These are phyloP conservation scores for Polymixis lichenea DNA, from an alignment of 2,888 invertebrate genomes.

Conservation along the genomic window DNA sequence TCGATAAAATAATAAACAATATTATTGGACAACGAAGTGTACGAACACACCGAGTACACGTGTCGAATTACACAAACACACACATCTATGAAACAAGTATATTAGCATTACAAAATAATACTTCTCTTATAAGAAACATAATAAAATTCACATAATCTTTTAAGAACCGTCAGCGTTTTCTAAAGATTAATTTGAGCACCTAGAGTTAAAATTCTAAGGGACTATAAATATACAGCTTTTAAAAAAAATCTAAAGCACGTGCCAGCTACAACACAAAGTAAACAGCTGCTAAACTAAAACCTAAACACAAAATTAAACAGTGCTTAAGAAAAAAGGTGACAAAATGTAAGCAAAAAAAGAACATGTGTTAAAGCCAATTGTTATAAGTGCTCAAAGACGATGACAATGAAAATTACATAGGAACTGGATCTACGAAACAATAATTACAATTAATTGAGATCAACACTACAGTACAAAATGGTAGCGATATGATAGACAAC, in stretches of 20 bases:
- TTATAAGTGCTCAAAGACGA: background rate
- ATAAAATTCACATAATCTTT: background rate
- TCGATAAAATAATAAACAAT: conserved; percentile 42
- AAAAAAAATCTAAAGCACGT: background rate
- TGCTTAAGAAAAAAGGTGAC: background rate
- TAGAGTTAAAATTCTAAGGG: background rate
- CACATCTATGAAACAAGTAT: background rate
- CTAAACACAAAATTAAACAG: background rate
- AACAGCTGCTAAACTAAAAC: background rate
- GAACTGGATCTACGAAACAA: background rate
- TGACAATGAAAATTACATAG: background rate
- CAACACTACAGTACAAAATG: background rate
- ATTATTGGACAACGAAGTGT: conserved; percentile 15
- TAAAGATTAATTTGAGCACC: background rate
- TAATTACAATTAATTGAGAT: background rate
- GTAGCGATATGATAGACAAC: background rate
- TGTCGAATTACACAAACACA: conserved; percentile 10
- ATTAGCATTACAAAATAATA: background rate
- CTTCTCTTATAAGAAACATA: background rate
- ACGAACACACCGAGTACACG: conserved; percentile 30
- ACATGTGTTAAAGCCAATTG: background rate
- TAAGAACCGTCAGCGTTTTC: background rate
- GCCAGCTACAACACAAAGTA: background rate
- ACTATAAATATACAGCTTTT: background rate
- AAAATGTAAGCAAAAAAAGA: conserved; percentile 26